Evolutionary conservation across 2,113 vertebrate genomes (phyloP), one percentile per base, ranked within the genome.

Genomic region (Peucedramus taeniatus): DNA sequence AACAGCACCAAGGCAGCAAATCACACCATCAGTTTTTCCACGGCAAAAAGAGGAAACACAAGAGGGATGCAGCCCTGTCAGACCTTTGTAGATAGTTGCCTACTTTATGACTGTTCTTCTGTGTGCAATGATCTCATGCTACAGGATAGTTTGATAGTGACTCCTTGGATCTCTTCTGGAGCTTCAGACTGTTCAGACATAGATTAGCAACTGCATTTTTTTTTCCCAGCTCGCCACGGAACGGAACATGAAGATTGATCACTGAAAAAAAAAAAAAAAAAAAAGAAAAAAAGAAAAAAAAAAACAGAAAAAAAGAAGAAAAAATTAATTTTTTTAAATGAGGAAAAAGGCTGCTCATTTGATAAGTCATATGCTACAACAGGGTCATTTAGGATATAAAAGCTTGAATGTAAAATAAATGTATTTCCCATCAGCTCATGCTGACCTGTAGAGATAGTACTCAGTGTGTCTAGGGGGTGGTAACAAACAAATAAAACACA

Each of bases 11-110:
- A 89, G 98, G 97, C 97, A 98, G 97, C 98, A 99, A 99, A 97
- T 98, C 98, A 53, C 98, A 99, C 96, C 98, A 98, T 94, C 99
- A 98, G 96, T 98, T 98, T 95, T 98, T 96, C 98, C 98, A 98
- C n/a, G 98, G 98, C 98, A 99, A 99, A 97, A 99, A 98, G 98
- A 99, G 99, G 98, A 99, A 99, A 98, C 99, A 99, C 97, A 99
- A 99, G 98, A 98, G 98, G 87, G 99, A 99, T 89, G 97, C 98
- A 1, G 98, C 98, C 93, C 98, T 99, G 68, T 98, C 99, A 69
- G 99, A 99, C 96, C 98, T 99, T 56, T 99, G 98, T 98, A 99
- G 99, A 99, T 99, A 99, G 98, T 97, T 93, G 90, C 96, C 97
- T 87, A 63, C 94, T 88, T 96, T 64, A 86, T 83, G 98, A 98